Base-by-base conservation (phyloP, 2,113 vertebrate genomes). In the Hypomesus transpacificus region DNA sequence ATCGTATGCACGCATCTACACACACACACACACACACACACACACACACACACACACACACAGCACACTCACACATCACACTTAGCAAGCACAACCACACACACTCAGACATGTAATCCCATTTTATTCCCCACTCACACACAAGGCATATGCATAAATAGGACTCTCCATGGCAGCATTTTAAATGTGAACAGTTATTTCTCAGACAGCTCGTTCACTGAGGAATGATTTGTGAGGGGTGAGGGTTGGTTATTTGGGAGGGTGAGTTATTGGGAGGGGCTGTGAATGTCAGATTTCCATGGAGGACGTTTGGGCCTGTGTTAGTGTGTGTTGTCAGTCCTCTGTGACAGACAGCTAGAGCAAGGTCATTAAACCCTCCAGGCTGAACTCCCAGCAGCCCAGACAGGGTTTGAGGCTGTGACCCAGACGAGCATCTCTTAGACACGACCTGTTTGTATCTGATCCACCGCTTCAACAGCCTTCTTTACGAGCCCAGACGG, bases 121-220 rank as follows among this genome's bases (percentile, higher is more conserved):
- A 86, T 87, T 73, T 77, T 28, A 70, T 52, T 77, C 75, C 70
- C 52, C 69, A 80, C 72, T 79, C 84, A 80, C 73, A 86, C 65
- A 70, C 70, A 75, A 61, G 18, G 4, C 65, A 50, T 89, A 88
- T 83, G 75, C 80, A 39, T 57, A 82, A 64, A 83, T 68, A 70
- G 69, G 71, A 75, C 77, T 74, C 76, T 54, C 14, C 16, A 52
- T 1, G 17, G 46, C 20, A 75, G 72, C 72, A 70, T 75, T 83
- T 72, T 72, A 76, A 85, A 82, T 71, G 68, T 71, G 53, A 78
- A 71, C 66, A 71, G 53, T 66, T 59, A 64, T 68, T 70, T 78
- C 59, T 63, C 69, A 64, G 67, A 76, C 61, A 58, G 79, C 46
- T 70, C 72, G 28, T 78, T 74, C 74, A 77, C 50, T 17, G 16